Conservation (phyloP, 1,140 invertebrate species). For the Cylas formicarius region DNA sequence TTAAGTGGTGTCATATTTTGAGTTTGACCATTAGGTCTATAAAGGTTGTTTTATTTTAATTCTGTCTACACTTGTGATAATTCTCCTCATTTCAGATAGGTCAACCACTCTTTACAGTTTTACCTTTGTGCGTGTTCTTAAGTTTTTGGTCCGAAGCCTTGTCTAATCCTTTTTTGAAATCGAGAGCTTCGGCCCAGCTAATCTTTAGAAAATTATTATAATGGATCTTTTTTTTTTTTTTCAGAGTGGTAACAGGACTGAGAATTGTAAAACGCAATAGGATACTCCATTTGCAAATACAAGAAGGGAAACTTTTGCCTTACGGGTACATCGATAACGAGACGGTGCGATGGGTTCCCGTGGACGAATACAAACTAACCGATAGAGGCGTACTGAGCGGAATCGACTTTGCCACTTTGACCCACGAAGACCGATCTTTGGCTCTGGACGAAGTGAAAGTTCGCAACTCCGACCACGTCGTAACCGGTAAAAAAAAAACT, state of each 20-base stretch:
- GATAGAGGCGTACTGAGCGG: conserved; percentile 45
- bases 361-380: conserved; percentile 53
- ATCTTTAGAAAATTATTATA: background rate
- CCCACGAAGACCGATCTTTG: conserved; percentile 62
- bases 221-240: conserved; percentile 7
- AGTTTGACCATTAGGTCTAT: too few species aligned
- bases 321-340: conserved; percentile 54
- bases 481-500: conserved; percentile 50
- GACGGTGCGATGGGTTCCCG: conserved; percentile 54
- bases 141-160: too few species aligned
- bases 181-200: too few species aligned
- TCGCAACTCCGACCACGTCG: conserved; percentile 45
- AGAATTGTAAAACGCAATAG: conserved; percentile 60
- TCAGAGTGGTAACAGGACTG: conserved; percentile 69
- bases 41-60: too few species aligned
- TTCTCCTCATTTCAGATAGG: too few species aligned
- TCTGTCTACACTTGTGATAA: too few species aligned
- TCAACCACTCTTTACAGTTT: too few species aligned
- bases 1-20: too few species aligned
- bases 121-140: too few species aligned
- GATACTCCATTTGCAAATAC: conserved; percentile 70
- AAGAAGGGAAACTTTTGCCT: conserved; percentile 58
- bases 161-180: too few species aligned
- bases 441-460: conserved; percentile 68
- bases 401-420: conserved; percentile 62